Base-by-base conservation (phyloP, 2,113 vertebrate species). In the Sylvietta virens region DNA sequence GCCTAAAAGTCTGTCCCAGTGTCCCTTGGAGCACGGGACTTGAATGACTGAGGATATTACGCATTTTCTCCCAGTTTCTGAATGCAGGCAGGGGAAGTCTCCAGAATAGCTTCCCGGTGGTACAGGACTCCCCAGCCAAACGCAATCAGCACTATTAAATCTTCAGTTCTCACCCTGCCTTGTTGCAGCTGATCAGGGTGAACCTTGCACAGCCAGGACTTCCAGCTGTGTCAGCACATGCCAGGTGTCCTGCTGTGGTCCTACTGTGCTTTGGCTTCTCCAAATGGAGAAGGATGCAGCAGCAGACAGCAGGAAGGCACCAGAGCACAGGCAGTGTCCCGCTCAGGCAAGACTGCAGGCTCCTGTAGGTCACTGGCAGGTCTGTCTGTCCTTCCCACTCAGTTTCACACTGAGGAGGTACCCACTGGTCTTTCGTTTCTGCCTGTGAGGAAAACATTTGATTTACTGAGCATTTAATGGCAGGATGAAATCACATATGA, bases 1-100 rank as follows among this genome's bases (percentile, higher is more conserved):
- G 37, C 16, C 42, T 80, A 8, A 15, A 77, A 69, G 37, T 37
- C 58, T 20, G 20, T 33, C 47, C 5, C 3, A 37, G 4, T 0
- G 2, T 27, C 50, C 45, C n/a, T 53, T 37, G 50, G n/a, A 70
- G 37, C 54, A 73, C 28, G 9, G 18, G 3, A 62, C 26, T 30
- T 30, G 12, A 88, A 11, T 45, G 80, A 67, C 1, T 0, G 3
- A 45, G 10, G 31, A 5, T 19, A 44, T 39, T 30, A 22, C 0
- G 5, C 26, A 35, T 69, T 94, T 82, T 81, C 28, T 72, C 50
- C 35, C 20, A 22, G 21, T 56, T 79, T 91, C 33, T 27, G 56
- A 33, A 31, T 4, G 9, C 40, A 30, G 31, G 15, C 17, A 57
- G 20, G 5, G 14, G 2, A 2, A 53, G 2, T 33, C n/a, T 86